Evolutionary conservation across 2,113 vertebrate genomes (phyloP).

Genomic region (Amblyopsis rosae): DNA sequence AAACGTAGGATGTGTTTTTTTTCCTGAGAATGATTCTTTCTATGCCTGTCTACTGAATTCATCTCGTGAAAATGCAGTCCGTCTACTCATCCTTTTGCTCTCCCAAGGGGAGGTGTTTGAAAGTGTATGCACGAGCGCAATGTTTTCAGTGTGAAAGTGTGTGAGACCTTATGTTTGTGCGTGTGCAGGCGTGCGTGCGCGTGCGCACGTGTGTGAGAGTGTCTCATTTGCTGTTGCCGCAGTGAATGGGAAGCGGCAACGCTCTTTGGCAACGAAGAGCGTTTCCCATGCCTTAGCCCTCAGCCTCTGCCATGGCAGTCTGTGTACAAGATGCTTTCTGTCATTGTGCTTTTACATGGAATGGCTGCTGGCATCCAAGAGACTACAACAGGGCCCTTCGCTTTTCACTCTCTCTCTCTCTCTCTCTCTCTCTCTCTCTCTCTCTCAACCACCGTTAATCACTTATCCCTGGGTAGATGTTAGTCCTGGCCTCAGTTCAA

Average conservation of each 20-base stretch:
- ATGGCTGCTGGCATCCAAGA: conserved; percentile 89
- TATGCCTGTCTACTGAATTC: conserved; percentile 52
- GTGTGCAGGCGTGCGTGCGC: conserved; percentile 44
- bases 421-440: conserved; percentile 59
- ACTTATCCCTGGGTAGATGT: conserved; percentile 53
- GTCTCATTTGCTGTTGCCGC: conserved; percentile 74
- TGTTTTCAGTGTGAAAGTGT: conserved; percentile 34
- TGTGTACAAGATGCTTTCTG: conserved; percentile 86
- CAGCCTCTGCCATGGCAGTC: conserved; percentile 85
- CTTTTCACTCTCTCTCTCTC: conserved; percentile 57
- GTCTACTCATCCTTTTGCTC: conserved; percentile 44
- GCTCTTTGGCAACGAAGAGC: conserved; percentile 89
- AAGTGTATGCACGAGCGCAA: conserved; percentile 40
- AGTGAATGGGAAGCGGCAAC: conserved; percentile 87
- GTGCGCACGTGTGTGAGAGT: conserved; percentile 57
- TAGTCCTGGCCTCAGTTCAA: conserved; percentile 56
- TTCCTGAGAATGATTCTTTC: conserved; percentile 61
- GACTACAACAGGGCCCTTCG: conserved; percentile 77
- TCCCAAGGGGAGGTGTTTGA: conserved; percentile 39
- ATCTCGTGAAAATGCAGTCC: conserved; percentile 51
- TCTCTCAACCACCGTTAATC: conserved; percentile 58
- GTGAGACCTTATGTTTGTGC: conserved; percentile 17
- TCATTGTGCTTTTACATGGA: conserved; percentile 89
- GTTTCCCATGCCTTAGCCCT: conserved; percentile 91
- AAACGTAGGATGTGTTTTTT: conserved; percentile 50